phyloP scores from a whole-genome alignment of 2,797 vertebrate genomes.

The Novumbra hubbsi region DNA sequence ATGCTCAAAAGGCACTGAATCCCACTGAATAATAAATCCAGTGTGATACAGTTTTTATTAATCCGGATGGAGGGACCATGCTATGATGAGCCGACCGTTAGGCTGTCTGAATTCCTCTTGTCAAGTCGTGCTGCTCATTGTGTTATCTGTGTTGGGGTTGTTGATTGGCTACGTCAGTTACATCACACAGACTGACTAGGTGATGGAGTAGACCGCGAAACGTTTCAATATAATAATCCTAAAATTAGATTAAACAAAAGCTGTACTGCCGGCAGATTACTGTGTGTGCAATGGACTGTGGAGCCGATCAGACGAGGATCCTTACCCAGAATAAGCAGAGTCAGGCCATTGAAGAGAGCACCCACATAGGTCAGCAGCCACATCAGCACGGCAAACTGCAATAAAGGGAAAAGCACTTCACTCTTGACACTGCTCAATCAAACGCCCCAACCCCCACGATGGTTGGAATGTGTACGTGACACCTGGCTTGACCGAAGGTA shows the following conservation, averaged over 20 bases:
- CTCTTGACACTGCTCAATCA: background rate
- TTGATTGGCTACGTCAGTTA: constrained; percentile 15
- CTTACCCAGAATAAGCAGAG: constrained; percentile 97
- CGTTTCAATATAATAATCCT: background rate
- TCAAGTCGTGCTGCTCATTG: constrained; percentile 19
- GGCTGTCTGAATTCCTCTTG: constrained; percentile 3
- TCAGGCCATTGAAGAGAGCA: constrained; percentile 98
- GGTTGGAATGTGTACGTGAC: background rate
- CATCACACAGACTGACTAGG: background rate
- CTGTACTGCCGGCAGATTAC: background rate
- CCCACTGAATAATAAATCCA: background rate
- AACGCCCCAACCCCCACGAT: background rate
- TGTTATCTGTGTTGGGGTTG: constrained; percentile 5
- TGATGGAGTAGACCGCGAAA: background rate
- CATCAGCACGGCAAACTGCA: constrained; percentile 98
- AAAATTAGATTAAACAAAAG: background rate
- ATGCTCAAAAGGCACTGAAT: background rate
- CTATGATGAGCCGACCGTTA: background rate
- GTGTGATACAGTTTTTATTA: background rate
- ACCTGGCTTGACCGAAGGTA: background rate
- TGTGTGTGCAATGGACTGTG: background rate
- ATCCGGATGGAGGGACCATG: background rate
- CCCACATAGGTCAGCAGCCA: constrained; percentile 98
- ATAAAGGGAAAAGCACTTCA: constrained; percentile 31
- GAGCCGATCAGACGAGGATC: constrained; percentile 14